Percentiles rank a stretch among this genome's conserved stretches.
These are phyloP conservation scores for Stegana nigrithorax DNA, from an alignment of 2,888 invertebrate species.

Conservation along the genomic window DNA sequence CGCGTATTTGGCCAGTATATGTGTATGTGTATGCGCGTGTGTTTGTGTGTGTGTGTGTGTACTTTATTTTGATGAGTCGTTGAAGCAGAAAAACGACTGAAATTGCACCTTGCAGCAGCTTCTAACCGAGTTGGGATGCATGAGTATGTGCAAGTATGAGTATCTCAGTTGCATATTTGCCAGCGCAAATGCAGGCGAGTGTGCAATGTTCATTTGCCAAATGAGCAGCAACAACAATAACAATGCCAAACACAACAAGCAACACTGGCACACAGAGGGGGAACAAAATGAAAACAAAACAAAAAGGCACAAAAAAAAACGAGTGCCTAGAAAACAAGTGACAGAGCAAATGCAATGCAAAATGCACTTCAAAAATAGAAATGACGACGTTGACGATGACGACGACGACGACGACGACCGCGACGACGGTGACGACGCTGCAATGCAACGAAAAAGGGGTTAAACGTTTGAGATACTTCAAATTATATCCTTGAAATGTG, in stretches of 20 bases:
- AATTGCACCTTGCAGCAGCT: slow-evolving; percentile 52
- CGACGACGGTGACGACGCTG: no score
- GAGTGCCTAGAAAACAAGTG: slow-evolving; percentile 30
- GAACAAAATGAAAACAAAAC: neutral
- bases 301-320: neutral
- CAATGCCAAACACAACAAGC: neutral
- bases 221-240: neutral
- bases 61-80: slow-evolving; percentile 53
- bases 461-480: slow-evolving; percentile 33
- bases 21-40: no score
- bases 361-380: slow-evolving; percentile 60
- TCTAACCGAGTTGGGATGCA: neutral
- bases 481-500: slow-evolving; percentile 44
- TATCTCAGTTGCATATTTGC: slow-evolving; percentile 21
- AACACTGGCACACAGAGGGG: neutral
- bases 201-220: no score
- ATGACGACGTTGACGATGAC: no score
- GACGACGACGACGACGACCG: no score
- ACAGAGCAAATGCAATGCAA: slow-evolving; percentile 20
- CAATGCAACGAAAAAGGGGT: slow-evolving; percentile 44
- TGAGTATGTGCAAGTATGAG: neutral
- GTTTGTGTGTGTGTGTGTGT: slow-evolving; percentile 16
- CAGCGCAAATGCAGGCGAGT: no score
- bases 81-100: slow-evolving; percentile 62
- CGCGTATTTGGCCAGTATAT: no score